These are phyloP conservation scores for Cactoblastis cactorum DNA, from an alignment of 2,888 invertebrate species.

Conservation along the genomic window DNA sequence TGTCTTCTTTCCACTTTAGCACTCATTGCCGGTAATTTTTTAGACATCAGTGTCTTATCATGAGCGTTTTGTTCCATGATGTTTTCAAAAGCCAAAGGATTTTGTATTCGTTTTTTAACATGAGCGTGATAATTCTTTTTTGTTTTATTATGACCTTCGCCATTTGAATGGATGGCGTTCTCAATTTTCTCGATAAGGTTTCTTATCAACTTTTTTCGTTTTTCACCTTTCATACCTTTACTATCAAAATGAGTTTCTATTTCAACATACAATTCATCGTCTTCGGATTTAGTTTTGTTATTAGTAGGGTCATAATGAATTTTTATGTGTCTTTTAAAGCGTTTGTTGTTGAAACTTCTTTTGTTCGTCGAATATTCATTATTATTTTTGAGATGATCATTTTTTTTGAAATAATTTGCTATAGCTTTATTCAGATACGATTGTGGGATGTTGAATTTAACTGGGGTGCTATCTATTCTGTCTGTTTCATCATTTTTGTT, in stretches of 20 bases:
- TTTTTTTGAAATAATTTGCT: constrained; percentile 37
- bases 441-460: constrained; percentile 23
- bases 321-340: constrained; percentile 54
- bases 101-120: constrained; percentile 52
- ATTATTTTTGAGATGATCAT: constrained; percentile 12
- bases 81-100: constrained; percentile 37
- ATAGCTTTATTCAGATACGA: constrained; percentile 36
- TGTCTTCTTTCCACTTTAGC: constrained; percentile 37
- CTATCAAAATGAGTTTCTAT: constrained; percentile 69
- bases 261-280: constrained; percentile 64
- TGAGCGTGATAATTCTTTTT: constrained; percentile 35
- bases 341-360: constrained; percentile 24
- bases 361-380: not conserved
- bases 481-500: constrained; percentile 4
- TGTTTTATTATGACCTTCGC: constrained; percentile 28
- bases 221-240: constrained; percentile 56
- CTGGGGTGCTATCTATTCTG: constrained; percentile 9
- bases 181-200: constrained; percentile 61
- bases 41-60: constrained; percentile 17
- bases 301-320: constrained; percentile 35
- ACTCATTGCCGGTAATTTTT: constrained; percentile 30
- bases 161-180: constrained; percentile 51
- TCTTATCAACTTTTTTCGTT: constrained; percentile 55
- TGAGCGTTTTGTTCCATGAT: constrained; percentile 2
- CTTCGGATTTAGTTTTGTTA: constrained; percentile 35